phyloP scores from a whole-genome alignment of 2,888 invertebrate species.

The Tillus elongatus region DNA sequence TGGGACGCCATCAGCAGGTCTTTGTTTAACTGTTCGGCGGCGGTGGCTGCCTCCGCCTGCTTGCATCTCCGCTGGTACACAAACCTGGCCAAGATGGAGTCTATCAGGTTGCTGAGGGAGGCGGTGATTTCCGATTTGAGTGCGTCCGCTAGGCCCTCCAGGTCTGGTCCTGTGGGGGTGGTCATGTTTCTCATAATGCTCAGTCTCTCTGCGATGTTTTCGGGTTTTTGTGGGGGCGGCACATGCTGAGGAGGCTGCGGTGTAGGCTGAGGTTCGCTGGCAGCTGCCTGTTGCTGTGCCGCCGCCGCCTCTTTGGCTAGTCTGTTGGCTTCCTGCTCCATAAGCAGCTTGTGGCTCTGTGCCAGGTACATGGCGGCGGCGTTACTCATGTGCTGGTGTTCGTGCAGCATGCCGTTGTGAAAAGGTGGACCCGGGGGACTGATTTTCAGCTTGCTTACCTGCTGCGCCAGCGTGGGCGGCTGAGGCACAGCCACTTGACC shows the following conservation, averaged over 20 bases:
- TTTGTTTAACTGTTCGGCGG: conserved; percentile 77
- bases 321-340: conserved; percentile 70
- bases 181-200: conserved; percentile 65
- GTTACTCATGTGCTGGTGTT: conserved; percentile 43
- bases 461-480: conserved; percentile 35
- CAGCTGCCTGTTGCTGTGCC: conserved; percentile 38
- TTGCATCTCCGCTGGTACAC: conserved; percentile 73
- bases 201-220: conserved; percentile 68
- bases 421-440: conserved; percentile 42
- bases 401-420: conserved; percentile 42
- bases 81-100: conserved; percentile 78
- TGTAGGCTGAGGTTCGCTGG: conserved; percentile 37
- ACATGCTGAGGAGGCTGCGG: conserved; percentile 36
- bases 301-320: conserved; percentile 53
- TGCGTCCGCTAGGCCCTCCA: conserved; percentile 83
- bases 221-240: conserved; percentile 44
- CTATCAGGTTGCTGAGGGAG: conserved; percentile 74
- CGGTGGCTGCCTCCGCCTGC: conserved; percentile 69
- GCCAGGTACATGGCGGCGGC: conserved; percentile 64
- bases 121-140: conserved; percentile 84
- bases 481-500: conserved; percentile 35
- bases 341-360: conserved; percentile 66
- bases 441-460: conserved; percentile 41
- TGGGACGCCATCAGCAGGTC: conserved; percentile 75
- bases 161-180: conserved; percentile 65